These are phyloP conservation scores for Nixonia krombeini DNA, from an alignment of 1,140 invertebrate species.

Conservation along the genomic window DNA sequence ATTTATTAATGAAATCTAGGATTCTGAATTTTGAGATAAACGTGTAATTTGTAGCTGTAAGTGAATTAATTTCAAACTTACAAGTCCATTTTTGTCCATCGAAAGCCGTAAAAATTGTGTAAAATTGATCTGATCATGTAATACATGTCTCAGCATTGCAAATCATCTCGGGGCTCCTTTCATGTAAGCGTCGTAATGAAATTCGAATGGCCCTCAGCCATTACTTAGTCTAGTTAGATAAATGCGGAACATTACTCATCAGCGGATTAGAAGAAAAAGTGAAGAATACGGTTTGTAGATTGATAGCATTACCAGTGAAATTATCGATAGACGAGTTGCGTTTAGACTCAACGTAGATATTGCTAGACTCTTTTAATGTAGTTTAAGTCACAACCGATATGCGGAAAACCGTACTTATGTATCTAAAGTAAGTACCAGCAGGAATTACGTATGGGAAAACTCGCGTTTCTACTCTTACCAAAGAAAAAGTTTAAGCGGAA, in stretches of 20 bases:
- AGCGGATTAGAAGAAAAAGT: slow-evolving; percentile 18
- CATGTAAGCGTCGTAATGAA: slow-evolving; percentile 24
- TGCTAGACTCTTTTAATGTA: slow-evolving; percentile 35
- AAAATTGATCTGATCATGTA: not conserved
- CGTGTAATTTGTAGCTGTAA: no score
- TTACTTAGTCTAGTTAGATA: slow-evolving; percentile 42
- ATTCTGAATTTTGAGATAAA: no score
- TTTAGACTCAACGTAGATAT: slow-evolving; percentile 25
- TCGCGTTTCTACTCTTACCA: slow-evolving; percentile 58
- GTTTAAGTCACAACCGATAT: slow-evolving; percentile 13
- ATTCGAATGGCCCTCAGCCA: slow-evolving; percentile 34
- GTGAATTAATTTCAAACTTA: no score
- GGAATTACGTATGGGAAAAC: slow-evolving; percentile 33
- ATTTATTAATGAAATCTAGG: no score
- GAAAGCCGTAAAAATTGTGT: not conserved
- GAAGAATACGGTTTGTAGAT: slow-evolving; percentile 30
- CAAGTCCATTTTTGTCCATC: not conserved
- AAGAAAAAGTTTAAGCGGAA: slow-evolving; percentile 38
- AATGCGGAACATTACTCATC: slow-evolving; percentile 17
- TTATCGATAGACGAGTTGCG: slow-evolving; percentile 15
- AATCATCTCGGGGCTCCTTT: slow-evolving; percentile 44
- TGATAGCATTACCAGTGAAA: slow-evolving; percentile 20
- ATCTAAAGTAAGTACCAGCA: slow-evolving; percentile 9
- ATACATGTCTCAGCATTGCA: not conserved
- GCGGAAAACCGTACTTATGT: slow-evolving; percentile 2